phyloP scores from a whole-genome alignment of 2,797 vertebrate genomes.

The Serranus cabrilla region DNA sequence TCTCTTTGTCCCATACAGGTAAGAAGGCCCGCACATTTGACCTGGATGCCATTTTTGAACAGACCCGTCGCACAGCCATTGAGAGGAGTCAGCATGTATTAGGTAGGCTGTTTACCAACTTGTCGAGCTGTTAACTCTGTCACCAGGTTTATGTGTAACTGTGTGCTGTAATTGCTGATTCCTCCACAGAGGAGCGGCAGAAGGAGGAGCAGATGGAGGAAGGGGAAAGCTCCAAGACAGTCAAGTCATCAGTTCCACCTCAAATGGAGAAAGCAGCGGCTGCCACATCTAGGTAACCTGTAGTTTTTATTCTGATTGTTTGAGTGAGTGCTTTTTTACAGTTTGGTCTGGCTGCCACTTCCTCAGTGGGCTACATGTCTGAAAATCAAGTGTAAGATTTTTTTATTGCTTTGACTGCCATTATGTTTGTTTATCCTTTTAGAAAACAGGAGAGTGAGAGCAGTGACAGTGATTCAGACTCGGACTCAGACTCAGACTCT shows the following conservation, averaged over 20 bases:
- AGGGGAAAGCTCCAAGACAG: slow-evolving; percentile 70
- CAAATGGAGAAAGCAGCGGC: slow-evolving; percentile 51
- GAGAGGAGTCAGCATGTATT: slow-evolving; percentile 92
- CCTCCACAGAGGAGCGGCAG: slow-evolving; percentile 79
- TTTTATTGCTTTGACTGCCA: not conserved
- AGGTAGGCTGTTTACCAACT: slow-evolving; percentile 80
- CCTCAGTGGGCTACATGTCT: not conserved
- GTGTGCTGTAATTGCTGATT: slow-evolving; percentile 4
- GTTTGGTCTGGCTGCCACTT: not conserved
- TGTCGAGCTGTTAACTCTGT: not conserved
- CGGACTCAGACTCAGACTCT: slow-evolving; percentile 83
- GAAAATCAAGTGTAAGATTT: not conserved
- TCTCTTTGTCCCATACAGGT: slow-evolving; percentile 78
- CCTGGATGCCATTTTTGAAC: slow-evolving; percentile 96
- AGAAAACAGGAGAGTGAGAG: slow-evolving; percentile 71
- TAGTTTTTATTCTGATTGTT: not conserved
- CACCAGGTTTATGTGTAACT: slow-evolving; percentile 15
- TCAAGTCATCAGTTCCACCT: slow-evolving; percentile 68
- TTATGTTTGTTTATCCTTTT: not conserved
- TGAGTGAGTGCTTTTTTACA: not conserved
- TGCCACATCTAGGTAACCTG: slow-evolving; percentile 81
- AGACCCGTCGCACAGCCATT: slow-evolving; percentile 95
- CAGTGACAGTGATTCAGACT: slow-evolving; percentile 74
- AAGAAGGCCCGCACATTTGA: slow-evolving; percentile 98
- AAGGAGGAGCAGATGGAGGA: slow-evolving; percentile 75